Evolutionary conservation across 2,888 invertebrate genomes (phyloP).

Genomic region (Onthophagus sagittarius): DNA sequence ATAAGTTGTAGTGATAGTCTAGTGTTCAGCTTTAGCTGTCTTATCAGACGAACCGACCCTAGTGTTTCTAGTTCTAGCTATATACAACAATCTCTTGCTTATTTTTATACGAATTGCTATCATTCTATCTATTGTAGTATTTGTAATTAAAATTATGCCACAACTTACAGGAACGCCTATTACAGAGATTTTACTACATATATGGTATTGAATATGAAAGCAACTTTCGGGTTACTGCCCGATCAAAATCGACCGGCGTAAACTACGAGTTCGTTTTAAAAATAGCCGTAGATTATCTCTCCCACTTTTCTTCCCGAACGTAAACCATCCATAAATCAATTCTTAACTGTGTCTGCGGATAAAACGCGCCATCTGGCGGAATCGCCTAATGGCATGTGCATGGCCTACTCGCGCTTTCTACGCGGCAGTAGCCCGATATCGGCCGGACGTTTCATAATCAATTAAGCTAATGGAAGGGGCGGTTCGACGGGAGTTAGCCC

Average conservation of each 20-base stretch:
- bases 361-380: neutral
- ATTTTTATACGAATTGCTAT: no score
- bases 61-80: no score
- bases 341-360: neutral
- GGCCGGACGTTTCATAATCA: neutral
- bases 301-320: neutral
- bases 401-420: neutral
- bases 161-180: no score
- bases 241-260: neutral
- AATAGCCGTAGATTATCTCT: neutral
- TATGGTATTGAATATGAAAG: neutral
- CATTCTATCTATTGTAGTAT: no score
- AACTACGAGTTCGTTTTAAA: neutral
- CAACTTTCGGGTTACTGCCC: neutral
- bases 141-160: no score
- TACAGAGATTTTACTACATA: no score
- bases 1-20: no score
- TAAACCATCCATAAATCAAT: neutral
- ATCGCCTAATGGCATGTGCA: neutral
- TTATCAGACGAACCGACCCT: no score
- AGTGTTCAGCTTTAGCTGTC: no score
- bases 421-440: neutral
- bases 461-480: neutral
- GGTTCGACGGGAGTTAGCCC: neutral
- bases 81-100: no score